phyloP scores from a whole-genome alignment of 1,140 invertebrate genomes.

The Neoseiulus cucumeris region DNA sequence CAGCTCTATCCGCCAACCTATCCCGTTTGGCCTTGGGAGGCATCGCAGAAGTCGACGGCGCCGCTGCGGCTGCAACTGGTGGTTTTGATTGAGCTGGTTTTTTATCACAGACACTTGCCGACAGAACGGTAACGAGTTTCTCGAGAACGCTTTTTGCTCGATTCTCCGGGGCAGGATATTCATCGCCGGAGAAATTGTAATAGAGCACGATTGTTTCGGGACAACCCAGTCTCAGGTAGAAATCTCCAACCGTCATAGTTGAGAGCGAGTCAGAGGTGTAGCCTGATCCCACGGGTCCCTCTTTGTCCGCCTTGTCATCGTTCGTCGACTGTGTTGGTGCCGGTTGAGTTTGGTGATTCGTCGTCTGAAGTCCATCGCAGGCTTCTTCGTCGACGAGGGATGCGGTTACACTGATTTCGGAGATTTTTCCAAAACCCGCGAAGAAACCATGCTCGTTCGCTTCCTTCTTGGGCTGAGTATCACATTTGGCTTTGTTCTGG shows the following conservation, averaged over 20 bases:
- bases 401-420: background rate
- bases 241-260: background rate
- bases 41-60: background rate
- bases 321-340: background rate
- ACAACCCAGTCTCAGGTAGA: constrained; percentile 6
- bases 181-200: background rate
- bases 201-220: background rate
- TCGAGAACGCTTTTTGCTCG: background rate
- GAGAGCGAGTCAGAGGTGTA: background rate
- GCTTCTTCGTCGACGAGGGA: background rate
- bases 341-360: background rate
- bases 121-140: background rate
- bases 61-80: background rate
- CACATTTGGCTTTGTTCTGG: background rate
- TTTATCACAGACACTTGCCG: constrained; percentile 8
- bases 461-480: background rate
- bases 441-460: background rate
- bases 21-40: background rate
- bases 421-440: background rate
- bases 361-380: background rate
- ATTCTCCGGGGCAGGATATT: background rate
- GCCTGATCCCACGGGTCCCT: background rate
- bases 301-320: background rate
- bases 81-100: background rate
- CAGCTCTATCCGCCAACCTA: background rate